phyloP scores from a whole-genome alignment of 2,113 vertebrate species.

The Argyrosomus japonicus region DNA sequence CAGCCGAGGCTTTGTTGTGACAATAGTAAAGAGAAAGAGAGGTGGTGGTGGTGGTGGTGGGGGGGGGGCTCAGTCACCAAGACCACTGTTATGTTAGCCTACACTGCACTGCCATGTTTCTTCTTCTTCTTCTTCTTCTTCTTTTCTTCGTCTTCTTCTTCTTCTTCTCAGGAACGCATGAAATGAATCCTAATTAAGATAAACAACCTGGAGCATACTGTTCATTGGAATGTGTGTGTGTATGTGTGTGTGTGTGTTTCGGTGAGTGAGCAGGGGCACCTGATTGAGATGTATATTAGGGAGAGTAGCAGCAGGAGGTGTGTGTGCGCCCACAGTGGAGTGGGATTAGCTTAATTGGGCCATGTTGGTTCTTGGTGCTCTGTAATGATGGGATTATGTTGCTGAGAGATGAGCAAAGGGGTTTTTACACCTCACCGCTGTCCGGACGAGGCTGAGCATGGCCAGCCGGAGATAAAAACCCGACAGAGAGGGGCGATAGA shows the following conservation, averaged over 20 bases:
- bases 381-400: conserved; percentile 78
- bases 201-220: conserved; percentile 35
- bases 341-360: conserved; percentile 79
- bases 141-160: neutral
- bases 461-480: neutral
- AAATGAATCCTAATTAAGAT: conserved; percentile 72
- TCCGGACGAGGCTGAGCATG: conserved; percentile 47
- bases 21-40: too few relatives aligned
- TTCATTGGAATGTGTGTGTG: conserved; percentile 38
- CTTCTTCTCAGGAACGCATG: conserved; percentile 35
- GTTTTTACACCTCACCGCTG: conserved; percentile 58
- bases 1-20: conserved; percentile 69
- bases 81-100: neutral
- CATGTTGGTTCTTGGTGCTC: conserved; percentile 67
- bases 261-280: neutral
- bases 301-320: conserved; percentile 60
- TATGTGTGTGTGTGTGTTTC: neutral
- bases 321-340: conserved; percentile 49
- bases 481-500: neutral
- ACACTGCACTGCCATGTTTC: conserved; percentile 10
- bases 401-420: conserved; percentile 68
- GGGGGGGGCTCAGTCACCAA: conserved; percentile 28
- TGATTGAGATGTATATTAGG: conserved; percentile 56
- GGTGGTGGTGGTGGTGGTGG: too few relatives aligned
- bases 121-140: conserved; percentile 1